A percentile compares a stretch with the other conserved stretches of the same genome.
Conservation (phyloP, 2,797 vertebrate species). For the Semotilus atromaculatus region DNA sequence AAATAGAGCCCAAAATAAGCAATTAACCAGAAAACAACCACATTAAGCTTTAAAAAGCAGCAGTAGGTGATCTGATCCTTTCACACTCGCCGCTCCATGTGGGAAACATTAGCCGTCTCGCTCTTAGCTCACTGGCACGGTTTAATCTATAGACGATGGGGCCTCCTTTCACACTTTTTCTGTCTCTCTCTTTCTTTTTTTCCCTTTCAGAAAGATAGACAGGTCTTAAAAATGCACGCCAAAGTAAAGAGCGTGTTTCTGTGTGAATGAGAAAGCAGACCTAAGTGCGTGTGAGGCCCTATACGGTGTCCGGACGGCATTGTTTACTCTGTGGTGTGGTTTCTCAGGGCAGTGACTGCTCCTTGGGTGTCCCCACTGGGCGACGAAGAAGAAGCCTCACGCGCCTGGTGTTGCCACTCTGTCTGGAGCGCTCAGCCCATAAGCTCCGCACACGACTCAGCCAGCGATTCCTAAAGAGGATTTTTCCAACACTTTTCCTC, state of each 20-base stretch:
- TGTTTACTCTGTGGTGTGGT: conserved; percentile 49
- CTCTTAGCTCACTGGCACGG: conserved; percentile 61
- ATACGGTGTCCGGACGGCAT: conserved; percentile 45
- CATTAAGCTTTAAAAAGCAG: conserved; percentile 57
- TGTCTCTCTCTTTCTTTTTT: conserved; percentile 9
- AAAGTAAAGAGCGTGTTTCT: conserved; percentile 54
- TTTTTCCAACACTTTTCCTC: conserved; percentile 73
- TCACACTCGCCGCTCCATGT: conserved; percentile 66
- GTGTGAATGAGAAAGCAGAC: conserved; percentile 52
- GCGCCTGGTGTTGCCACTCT: conserved; percentile 72
- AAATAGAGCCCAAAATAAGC: conserved; percentile 66
- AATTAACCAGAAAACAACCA: conserved; percentile 67
- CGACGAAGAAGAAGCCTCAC: conserved; percentile 49
- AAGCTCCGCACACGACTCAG: conserved; percentile 73
- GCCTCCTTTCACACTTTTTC: conserved; percentile 44
- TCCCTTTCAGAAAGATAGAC: conserved; percentile 23
- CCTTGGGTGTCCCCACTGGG: conserved; percentile 39
- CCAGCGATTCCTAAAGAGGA: conserved; percentile 60
- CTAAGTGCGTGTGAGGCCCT: conserved; percentile 41
- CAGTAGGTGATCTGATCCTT: conserved; percentile 67
- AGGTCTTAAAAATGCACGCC: conserved; percentile 36
- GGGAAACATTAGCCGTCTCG: conserved; percentile 66
- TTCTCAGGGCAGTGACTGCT: conserved; percentile 40
- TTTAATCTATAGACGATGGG: conserved; percentile 56
- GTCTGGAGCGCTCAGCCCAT: conserved; percentile 76